Conservation (phyloP, 2,888 invertebrate genomes). For the Lucinisca nassula region DNA sequence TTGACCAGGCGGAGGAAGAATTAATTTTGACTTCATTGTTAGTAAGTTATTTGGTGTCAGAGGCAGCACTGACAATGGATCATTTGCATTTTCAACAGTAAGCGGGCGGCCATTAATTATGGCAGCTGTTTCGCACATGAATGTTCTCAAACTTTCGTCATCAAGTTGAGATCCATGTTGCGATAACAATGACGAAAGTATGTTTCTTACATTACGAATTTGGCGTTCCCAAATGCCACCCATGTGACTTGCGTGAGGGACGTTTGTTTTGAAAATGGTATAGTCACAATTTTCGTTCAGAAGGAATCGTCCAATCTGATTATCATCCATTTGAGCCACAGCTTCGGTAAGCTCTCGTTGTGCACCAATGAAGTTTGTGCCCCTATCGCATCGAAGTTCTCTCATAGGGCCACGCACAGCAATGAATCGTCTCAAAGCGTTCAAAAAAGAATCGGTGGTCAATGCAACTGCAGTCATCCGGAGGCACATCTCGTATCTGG, state of each 20-base stretch:
- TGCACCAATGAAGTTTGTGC: slow-evolving; percentile 64
- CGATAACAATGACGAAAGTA: slow-evolving; percentile 56
- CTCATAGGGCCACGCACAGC: slow-evolving; percentile 38
- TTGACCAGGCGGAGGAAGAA: slow-evolving; percentile 59
- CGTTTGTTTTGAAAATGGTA: slow-evolving; percentile 64
- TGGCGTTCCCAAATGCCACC: slow-evolving; percentile 77
- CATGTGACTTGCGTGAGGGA: slow-evolving; percentile 73
- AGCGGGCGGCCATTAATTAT: slow-evolving; percentile 51
- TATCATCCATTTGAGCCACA: neutral
- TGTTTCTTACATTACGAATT: slow-evolving; percentile 66
- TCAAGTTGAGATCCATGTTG: slow-evolving; percentile 34
- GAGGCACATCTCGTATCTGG: slow-evolving; percentile 20
- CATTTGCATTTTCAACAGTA: slow-evolving; percentile 24
- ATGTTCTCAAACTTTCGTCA: slow-evolving; percentile 54
- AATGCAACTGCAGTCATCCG: slow-evolving; percentile 24
- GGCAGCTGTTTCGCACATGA: slow-evolving; percentile 52
- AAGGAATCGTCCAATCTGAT: slow-evolving; percentile 27
- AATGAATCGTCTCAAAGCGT: slow-evolving; percentile 48
- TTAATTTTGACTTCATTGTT: slow-evolving; percentile 7
- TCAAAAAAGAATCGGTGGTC: slow-evolving; percentile 53
- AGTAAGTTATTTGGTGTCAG: slow-evolving; percentile 32
- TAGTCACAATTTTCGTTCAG: slow-evolving; percentile 11
- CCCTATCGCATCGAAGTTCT: slow-evolving; percentile 57
- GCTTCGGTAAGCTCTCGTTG: slow-evolving; percentile 40
- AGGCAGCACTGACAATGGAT: slow-evolving; percentile 21